phyloP scores from a whole-genome alignment of 2,888 invertebrate genomes.

The Agonum fuliginosum region DNA sequence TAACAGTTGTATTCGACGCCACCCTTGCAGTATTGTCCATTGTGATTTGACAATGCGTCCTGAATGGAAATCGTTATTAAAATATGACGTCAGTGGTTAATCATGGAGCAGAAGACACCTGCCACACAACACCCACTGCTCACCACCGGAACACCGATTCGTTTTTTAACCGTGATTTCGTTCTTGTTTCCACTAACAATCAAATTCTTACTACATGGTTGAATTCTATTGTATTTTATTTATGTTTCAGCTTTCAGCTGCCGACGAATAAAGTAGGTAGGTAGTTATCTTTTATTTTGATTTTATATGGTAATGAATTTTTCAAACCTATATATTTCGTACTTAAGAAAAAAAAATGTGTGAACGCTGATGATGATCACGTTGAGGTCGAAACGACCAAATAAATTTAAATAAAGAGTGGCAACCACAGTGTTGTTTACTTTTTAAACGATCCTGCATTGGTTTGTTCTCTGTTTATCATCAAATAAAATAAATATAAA shows the following conservation, averaged over 20 bases:
- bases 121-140: slow-evolving; percentile 63
- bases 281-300: no score
- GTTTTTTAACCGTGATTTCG: slow-evolving; percentile 17
- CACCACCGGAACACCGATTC: slow-evolving; percentile 25
- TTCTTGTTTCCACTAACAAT: slow-evolving; percentile 23
- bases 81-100: slow-evolving; percentile 68
- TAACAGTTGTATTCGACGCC: slow-evolving; percentile 51
- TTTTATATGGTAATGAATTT: no score
- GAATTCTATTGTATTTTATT: slow-evolving; percentile 4
- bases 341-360: no score
- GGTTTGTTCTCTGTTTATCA: no score
- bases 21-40: slow-evolving; percentile 67
- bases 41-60: slow-evolving; percentile 70
- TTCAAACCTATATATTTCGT: no score
- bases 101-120: slow-evolving; percentile 67
- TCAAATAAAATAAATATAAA: no score
- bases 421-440: no score
- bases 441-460: no score
- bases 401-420: no score
- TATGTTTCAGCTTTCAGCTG: slow-evolving; percentile 22
- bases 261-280: no score
- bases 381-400: no score
- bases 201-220: slow-evolving; percentile 2
- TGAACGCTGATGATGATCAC: no score
- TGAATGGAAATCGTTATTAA: slow-evolving; percentile 70